Evolutionary conservation across 2,888 invertebrate species (phyloP).

Genomic region (Stramonita haemastoma): DNA sequence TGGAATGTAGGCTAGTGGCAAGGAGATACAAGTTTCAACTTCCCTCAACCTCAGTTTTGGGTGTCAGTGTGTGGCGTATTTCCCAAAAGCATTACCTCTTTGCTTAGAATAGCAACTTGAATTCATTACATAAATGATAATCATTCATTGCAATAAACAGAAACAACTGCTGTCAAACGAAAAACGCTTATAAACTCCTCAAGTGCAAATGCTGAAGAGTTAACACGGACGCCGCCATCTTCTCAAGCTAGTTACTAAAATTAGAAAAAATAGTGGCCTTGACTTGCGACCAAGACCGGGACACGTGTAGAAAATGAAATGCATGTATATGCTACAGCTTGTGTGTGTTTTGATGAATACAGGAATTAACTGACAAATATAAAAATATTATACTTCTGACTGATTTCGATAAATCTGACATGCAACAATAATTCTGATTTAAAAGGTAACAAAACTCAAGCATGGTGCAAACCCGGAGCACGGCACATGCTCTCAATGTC

Average conservation of each 20-base stretch:
- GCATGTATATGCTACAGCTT: neutral
- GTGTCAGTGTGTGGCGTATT: no score
- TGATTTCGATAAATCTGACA: neutral
- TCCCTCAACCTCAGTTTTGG: no score
- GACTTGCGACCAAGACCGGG: neutral
- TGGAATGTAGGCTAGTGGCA: no score
- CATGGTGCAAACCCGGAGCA: neutral
- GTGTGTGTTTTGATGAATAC: neutral
- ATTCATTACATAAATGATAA: no score
- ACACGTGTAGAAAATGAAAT: conserved; percentile 27
- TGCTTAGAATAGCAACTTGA: no score
- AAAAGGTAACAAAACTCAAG: neutral
- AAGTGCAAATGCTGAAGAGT: no score
- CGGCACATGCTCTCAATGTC: conserved; percentile 28
- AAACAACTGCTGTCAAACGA: neutral
- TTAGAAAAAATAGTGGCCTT: conserved; percentile 10
- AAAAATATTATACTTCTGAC: neutral
- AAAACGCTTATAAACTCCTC: no score
- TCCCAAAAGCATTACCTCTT: no score
- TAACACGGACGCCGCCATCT: conserved; percentile 33
- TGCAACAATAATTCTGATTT: neutral
- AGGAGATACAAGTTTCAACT: no score
- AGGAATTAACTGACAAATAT: neutral
- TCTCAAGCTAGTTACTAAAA: neutral
- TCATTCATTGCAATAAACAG: neutral